Percentiles rank a stretch among this genome's conserved stretches.
Conservation (phyloP, 1,140 invertebrate genomes). For the Calliopsis andreniformis region DNA sequence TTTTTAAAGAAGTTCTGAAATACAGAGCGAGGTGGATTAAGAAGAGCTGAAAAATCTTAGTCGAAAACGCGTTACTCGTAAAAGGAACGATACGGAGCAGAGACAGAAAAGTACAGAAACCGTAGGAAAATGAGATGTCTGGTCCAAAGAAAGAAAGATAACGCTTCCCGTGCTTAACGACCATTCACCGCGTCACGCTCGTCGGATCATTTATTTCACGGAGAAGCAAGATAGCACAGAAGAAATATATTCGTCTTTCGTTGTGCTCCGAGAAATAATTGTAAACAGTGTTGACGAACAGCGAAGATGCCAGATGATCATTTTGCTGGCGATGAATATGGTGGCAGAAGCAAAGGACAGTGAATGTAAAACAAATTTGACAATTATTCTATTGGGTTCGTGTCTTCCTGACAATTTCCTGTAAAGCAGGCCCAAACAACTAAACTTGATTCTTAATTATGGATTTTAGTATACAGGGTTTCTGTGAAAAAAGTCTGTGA, state of each 20-base stretch:
- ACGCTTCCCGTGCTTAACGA: constrained; percentile 35
- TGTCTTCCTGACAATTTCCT: neutral
- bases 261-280: neutral
- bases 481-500: too few relatives aligned
- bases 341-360: neutral
- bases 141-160: constrained; percentile 24
- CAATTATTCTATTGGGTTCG: neutral
- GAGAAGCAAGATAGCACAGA: constrained; percentile 1
- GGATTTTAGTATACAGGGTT: too few relatives aligned
- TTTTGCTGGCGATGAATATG: too few relatives aligned
- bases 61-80: constrained; percentile 19
- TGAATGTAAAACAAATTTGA: neutral
- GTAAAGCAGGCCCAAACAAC: neutral
- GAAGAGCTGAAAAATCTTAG: constrained; percentile 5
- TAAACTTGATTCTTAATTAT: neutral
- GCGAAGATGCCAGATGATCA: neutral
- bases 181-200: constrained; percentile 6
- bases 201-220: constrained; percentile 31
- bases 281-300: neutral
- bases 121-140: constrained; percentile 40
- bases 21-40: constrained; percentile 36
- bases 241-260: constrained; percentile 10
- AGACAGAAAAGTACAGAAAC: neutral
- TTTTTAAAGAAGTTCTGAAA: neutral
- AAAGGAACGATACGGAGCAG: neutral